Evolutionary conservation across 2,797 vertebrate genomes (phyloP).

Genomic region (Sebastes aleutianus): DNA sequence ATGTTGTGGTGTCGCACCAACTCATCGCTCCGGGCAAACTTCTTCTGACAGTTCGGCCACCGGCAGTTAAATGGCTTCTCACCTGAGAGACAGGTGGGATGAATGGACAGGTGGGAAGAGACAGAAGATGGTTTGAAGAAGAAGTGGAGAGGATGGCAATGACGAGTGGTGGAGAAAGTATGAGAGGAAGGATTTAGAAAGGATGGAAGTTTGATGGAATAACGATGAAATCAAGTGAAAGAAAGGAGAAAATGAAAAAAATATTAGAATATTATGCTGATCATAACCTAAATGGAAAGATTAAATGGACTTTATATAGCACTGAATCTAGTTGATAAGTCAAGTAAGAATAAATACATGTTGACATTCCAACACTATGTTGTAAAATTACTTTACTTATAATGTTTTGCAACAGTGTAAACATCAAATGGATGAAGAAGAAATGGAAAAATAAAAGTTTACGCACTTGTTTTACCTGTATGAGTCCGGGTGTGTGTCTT

Average conservation of each 20-base stretch:
- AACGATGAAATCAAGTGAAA: neutral
- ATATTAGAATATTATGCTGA: constrained; percentile 10
- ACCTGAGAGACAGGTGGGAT: constrained; percentile 76
- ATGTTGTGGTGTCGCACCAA: constrained; percentile 99
- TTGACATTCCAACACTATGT: neutral
- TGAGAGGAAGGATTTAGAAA: neutral
- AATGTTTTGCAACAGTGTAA: neutral
- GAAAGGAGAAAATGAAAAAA: neutral
- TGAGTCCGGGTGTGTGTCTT: constrained; percentile 99
- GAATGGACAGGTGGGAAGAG: neutral
- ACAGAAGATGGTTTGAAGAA: neutral
- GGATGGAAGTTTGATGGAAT: neutral
- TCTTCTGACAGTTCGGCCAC: constrained; percentile 99
- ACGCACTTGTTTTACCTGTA: constrained; percentile 99
- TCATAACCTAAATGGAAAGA: neutral
- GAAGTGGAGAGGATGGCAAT: neutral
- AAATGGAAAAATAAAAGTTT: constrained; percentile 97
- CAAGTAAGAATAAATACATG: neutral
- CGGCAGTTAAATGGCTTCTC: constrained; percentile 98
- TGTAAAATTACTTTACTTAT: neutral
- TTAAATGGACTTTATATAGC: neutral
- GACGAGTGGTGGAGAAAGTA: neutral
- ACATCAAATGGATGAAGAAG: constrained; percentile 78
- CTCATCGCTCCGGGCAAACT: constrained; percentile 97
- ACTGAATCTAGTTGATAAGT: neutral